Conservation (phyloP, 2,888 invertebrate species). For the Drosophila imparisetae region DNA sequence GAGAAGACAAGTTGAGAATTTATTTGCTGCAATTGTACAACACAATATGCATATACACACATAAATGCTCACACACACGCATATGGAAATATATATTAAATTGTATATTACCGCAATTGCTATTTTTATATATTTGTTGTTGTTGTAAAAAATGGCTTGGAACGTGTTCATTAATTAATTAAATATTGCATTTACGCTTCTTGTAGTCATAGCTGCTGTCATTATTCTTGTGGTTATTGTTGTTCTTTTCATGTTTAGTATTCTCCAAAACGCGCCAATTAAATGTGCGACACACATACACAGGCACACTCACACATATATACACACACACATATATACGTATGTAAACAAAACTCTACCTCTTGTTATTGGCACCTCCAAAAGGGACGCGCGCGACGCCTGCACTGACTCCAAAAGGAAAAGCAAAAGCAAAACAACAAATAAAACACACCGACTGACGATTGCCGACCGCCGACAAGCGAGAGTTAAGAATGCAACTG, state of each 20-base stretch:
- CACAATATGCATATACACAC: slow-evolving; percentile 30
- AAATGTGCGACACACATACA: slow-evolving; percentile 20
- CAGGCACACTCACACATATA: slow-evolving; percentile 10
- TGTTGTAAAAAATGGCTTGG: slow-evolving; percentile 65
- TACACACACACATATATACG: slow-evolving; percentile 5
- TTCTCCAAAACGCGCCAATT: slow-evolving; percentile 40
- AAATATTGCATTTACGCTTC: slow-evolving; percentile 38
- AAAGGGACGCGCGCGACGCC: slow-evolving; percentile 50
- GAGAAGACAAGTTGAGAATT: slow-evolving; percentile 29
- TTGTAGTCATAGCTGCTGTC: slow-evolving; percentile 6
- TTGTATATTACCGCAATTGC: slow-evolving; percentile 46
- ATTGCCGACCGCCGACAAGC: slow-evolving; percentile 37
- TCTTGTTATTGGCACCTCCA: slow-evolving; percentile 60
- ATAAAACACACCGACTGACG: slow-evolving; percentile 32
- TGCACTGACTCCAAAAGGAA: slow-evolving; percentile 21
- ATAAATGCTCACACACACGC: slow-evolving; percentile 12
- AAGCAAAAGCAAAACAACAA: slow-evolving; percentile 32
- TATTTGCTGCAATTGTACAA: slow-evolving; percentile 49
- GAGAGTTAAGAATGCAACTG: slow-evolving; percentile 50
- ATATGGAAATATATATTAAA: slow-evolving; percentile 14
- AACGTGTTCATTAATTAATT: slow-evolving; percentile 65
- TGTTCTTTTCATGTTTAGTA: slow-evolving; percentile 16
- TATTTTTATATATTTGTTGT: slow-evolving; percentile 53
- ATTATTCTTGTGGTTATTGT: slow-evolving; percentile 3
- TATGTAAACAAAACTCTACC: slow-evolving; percentile 62